Evolutionary conservation across 1,140 invertebrate genomes (phyloP).

Genomic region (Leptinotarsa defecta): DNA sequence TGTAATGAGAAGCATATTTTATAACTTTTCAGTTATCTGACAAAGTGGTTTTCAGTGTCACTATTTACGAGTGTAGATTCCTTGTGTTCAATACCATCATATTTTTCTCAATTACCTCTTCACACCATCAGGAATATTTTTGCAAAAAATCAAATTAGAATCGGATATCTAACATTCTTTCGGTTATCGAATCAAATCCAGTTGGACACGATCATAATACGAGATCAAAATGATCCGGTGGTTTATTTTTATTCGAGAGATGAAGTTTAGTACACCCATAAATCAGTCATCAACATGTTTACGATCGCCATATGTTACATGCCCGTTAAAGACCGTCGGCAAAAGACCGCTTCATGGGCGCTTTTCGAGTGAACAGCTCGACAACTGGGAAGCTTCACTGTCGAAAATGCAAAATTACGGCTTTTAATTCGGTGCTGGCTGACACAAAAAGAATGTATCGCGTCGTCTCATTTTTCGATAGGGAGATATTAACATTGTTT

Average conservation of each 20-base stretch:
- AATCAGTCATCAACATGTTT: slow-evolving; percentile 16
- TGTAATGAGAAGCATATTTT: no score
- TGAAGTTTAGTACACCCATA: slow-evolving; percentile 8
- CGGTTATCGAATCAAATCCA: neutral
- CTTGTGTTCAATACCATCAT: no score
- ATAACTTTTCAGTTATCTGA: no score
- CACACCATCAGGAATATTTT: no score
- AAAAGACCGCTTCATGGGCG: slow-evolving; percentile 8
- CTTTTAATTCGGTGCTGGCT: neutral
- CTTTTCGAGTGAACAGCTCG: slow-evolving; percentile 1
- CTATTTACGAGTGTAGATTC: no score
- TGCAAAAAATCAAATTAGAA: no score
- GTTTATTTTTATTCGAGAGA: neutral
- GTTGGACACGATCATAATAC: neutral
- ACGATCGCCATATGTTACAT: slow-evolving; percentile 15
- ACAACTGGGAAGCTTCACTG: neutral
- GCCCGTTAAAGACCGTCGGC: slow-evolving; percentile 7
- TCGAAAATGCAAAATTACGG: slow-evolving; percentile 10
- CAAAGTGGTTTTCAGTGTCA: no score
- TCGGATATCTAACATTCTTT: no score
- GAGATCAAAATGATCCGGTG: slow-evolving; percentile 4
- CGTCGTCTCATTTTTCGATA: neutral
- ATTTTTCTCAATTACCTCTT: no score
- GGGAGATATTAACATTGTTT: neutral
- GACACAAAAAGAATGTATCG: neutral